Percentiles rank a stretch among this genome's conserved stretches.
phyloP scores from a whole-genome alignment of 92 coral and sea anemone genomes.

The Phenganax subtilis region DNA sequence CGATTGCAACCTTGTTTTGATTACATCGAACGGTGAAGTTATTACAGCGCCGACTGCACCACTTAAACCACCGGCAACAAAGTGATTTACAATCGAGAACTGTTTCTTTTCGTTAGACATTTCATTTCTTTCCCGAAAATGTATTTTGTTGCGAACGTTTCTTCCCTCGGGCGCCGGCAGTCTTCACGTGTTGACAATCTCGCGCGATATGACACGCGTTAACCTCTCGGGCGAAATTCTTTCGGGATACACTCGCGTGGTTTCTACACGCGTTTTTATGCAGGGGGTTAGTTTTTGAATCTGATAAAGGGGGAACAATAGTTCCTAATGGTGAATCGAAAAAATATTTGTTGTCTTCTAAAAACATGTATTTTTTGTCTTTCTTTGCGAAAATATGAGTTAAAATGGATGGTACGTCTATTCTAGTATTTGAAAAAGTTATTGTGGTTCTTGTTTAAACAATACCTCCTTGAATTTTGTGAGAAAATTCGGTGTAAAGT shows the following conservation, averaged over 20 bases:
- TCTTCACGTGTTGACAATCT: too few species aligned
- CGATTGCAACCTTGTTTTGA: constrained; percentile 51
- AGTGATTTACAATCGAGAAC: constrained; percentile 32
- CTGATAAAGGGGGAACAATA: background rate
- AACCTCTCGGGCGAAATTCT: background rate
- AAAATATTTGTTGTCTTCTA: background rate
- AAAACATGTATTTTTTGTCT: background rate
- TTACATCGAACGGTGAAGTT: constrained; percentile 50
- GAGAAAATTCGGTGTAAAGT: background rate
- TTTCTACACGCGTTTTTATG: background rate
- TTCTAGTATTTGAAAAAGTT: background rate
- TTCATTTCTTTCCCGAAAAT: background rate
- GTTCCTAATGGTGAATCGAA: constrained; percentile 25
- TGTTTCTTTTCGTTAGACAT: constrained; percentile 4
- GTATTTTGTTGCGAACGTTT: background rate
- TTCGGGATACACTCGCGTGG: background rate
- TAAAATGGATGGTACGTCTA: constrained; percentile 31
- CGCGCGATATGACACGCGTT: background rate
- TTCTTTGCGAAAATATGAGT: constrained; percentile 1
- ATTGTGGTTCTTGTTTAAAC: background rate
- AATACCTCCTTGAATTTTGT: background rate
- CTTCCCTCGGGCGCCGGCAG: too few species aligned
- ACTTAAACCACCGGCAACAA: constrained; percentile 49
- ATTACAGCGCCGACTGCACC: constrained; percentile 42
- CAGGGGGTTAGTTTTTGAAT: background rate